phyloP scores from a whole-genome alignment of 1,140 invertebrate species.

The Lutraria rhynchaena region DNA sequence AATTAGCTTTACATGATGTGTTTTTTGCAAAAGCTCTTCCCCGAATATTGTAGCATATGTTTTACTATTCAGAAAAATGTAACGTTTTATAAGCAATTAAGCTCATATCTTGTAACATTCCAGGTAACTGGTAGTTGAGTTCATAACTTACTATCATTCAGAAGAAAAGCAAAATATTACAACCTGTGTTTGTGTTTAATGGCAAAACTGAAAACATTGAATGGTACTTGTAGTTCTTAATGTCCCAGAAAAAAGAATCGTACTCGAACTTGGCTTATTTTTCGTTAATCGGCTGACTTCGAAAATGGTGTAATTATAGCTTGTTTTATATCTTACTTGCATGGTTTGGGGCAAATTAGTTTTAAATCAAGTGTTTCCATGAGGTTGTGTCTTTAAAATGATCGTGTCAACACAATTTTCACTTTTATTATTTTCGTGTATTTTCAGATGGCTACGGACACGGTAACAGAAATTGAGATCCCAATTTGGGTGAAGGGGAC shows the following conservation, averaged over 20 bases:
- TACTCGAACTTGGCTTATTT: not conserved
- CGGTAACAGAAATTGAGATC: conserved; percentile 84
- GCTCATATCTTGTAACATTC: not conserved
- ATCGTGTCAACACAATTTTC: not conserved
- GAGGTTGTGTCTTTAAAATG: not conserved
- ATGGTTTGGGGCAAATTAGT: not conserved
- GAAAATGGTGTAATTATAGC: not conserved
- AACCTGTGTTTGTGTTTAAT: no score
- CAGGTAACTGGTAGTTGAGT: not conserved
- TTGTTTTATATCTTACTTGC: no score
- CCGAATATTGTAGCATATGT: no score
- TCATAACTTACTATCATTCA: not conserved
- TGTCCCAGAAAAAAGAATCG: not conserved
- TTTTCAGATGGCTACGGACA: conserved; percentile 57
- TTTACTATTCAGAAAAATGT: no score
- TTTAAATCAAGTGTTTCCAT: not conserved
- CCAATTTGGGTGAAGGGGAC: conserved; percentile 89
- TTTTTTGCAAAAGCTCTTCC: no score
- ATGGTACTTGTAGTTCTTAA: not conserved
- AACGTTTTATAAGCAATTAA: no score
- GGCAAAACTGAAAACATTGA: no score
- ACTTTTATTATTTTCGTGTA: not conserved
- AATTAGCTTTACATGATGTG: no score
- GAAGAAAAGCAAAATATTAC: no score
- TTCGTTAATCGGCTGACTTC: not conserved